These are phyloP conservation scores for Buphagus erythrorhynchus DNA, from an alignment of 2,797 vertebrate genomes.

Conservation along the genomic window DNA sequence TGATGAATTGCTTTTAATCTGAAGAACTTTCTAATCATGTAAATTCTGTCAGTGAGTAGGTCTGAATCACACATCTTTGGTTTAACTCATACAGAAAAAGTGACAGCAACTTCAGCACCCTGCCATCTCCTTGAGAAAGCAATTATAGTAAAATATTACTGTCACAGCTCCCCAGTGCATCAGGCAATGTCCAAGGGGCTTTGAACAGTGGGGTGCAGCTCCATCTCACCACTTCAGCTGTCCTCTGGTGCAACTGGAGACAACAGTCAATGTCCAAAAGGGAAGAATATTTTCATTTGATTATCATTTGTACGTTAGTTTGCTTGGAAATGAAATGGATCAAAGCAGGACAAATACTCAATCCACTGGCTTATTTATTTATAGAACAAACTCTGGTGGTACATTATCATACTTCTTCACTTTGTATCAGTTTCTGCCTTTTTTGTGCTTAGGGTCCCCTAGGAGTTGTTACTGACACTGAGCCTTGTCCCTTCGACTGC, in stretches of 20 bases:
- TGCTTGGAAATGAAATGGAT: not conserved
- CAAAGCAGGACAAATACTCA: not conserved
- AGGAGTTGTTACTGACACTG: not conserved
- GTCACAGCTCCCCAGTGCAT: not conserved
- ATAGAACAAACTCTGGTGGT: not conserved
- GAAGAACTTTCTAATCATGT: not conserved
- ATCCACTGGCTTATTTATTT: not conserved
- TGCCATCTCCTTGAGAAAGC: not conserved
- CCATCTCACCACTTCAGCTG: not conserved
- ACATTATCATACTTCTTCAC: not conserved
- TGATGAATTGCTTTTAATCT: constrained; percentile 4
- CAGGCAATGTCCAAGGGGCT: not conserved
- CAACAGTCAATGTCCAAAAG: not conserved
- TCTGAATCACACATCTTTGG: not conserved
- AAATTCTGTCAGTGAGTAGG: not conserved
- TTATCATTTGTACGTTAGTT: not conserved
- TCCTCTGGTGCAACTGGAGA: not conserved
- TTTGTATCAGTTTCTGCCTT: not conserved
- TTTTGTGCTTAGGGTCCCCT: not conserved
- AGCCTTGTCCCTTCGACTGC: not conserved
- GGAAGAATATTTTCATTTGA: not conserved
- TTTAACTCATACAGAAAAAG: not conserved
- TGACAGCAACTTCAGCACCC: not conserved
- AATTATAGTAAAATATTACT: constrained; percentile 1
- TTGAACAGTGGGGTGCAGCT: not conserved